phyloP scores from a whole-genome alignment of 2,113 vertebrate species.

The Ceuthmochares aereus region DNA sequence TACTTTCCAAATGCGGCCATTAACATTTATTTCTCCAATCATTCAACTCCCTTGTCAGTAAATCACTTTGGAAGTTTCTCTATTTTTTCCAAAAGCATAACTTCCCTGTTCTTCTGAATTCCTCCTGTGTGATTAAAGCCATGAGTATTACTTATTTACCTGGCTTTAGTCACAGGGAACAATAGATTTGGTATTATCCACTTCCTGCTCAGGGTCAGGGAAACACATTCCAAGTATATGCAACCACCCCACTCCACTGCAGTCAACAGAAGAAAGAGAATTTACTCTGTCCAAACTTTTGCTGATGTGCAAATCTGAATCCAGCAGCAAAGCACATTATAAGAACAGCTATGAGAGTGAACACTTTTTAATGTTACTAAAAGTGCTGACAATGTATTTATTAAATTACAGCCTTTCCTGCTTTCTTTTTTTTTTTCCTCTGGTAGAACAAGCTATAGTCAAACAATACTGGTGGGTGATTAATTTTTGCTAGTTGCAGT shows the following conservation, averaged over 20 bases:
- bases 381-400: neutral
- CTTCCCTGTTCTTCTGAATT: conserved; percentile 13
- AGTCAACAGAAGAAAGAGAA: neutral
- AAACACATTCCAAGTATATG: neutral
- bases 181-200: neutral
- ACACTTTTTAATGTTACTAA: neutral
- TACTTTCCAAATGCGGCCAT: neutral
- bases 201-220: conserved; percentile 14
- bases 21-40: neutral
- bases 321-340: neutral
- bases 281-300: neutral
- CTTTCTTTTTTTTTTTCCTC: neutral
- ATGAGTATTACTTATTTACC: conserved; percentile 19
- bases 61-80: neutral
- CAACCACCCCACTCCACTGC: neutral
- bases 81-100: neutral
- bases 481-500: neutral
- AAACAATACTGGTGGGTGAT: neutral
- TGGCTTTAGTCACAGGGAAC: conserved; percentile 4
- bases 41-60: neutral
- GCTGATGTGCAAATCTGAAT: neutral
- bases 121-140: conserved; percentile 5
- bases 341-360: neutral
- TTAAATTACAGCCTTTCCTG: neutral
- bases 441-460: neutral